Percentiles rank a stretch among this genome's conserved stretches.
Conservation (phyloP, 2,113 vertebrate species). For the Capreolus pygargus region DNA sequence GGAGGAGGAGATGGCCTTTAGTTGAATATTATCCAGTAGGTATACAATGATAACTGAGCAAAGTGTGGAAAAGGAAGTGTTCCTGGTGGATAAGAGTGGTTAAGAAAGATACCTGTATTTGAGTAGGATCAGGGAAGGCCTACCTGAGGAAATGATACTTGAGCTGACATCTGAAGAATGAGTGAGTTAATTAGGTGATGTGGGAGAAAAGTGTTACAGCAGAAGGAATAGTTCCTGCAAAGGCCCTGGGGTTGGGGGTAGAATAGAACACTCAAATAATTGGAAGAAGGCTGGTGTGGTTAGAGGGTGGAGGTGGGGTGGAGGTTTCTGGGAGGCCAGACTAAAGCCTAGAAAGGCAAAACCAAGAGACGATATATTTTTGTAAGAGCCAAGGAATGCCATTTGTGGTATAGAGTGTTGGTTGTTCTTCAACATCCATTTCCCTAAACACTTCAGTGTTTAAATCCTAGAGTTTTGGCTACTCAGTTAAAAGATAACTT, state of each 20-base stretch:
- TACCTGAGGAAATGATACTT: neutral
- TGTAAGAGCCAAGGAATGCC: neutral
- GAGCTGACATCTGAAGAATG: conserved; percentile 6
- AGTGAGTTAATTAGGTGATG: neutral
- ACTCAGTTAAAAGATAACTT: neutral
- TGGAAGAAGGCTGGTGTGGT: neutral
- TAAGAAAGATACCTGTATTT: neutral
- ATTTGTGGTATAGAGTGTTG: neutral
- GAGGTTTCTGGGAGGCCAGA: neutral
- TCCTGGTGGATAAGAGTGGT: neutral
- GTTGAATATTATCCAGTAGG: neutral
- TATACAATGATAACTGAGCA: neutral
- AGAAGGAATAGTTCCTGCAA: neutral
- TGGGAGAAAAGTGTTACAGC: neutral
- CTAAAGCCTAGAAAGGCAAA: neutral
- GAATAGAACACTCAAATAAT: neutral
- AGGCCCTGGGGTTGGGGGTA: neutral
- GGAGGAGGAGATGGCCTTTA: neutral
- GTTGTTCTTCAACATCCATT: neutral
- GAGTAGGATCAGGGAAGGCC: neutral
- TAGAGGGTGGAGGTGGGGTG: neutral
- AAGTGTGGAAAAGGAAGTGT: neutral
- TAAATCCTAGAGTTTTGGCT: neutral
- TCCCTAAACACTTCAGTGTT: neutral
- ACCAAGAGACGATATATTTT: neutral